Evolutionary conservation across 2,888 invertebrate genomes (phyloP), one percentile per base, ranked within the genome.

Genomic region (Mythimna vitellina): DNA sequence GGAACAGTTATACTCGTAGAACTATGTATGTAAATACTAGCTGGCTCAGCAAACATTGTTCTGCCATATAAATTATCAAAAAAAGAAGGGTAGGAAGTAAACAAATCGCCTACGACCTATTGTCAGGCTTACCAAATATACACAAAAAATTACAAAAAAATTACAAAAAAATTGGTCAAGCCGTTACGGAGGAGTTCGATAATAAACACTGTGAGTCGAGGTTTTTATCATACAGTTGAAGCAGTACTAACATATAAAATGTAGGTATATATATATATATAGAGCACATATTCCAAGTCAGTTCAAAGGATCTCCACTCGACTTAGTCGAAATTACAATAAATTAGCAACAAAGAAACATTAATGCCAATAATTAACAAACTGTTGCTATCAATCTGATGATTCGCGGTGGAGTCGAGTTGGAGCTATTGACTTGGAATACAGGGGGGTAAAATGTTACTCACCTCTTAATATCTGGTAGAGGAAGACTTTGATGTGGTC

Each of bases 401-500:
- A 51, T 51, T 51, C 49, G 49, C 8, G 7, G 9, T 8, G 9
- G n/a, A n/a, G 3, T 51, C n/a, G n/a, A 51, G 9, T 51, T 51
- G 8, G 6, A 51, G 20, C 20, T 20, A n/a, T n/a, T 51, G n/a
- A 51, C 49, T n/a, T 51, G 0, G n/a, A n/a, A 51, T 51, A 51
- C 5, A 51, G 3, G 3, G 3, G 8, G 8, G n/a, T 51, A 51
- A 68, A 64, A 49, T 35, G 2, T 10, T 32, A 96, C 97, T 97
- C 92, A 98, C 99, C 99, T 97, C 99, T 97, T 91, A 99, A 97
- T 96, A 99, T 99, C 97, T 99, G 99, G 96, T 99, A 99, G 91
- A 99, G 98, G 97, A 99, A 99, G 96, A 99, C 99, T 98, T 99
- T 99, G 96, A 99, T 99, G 97, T 99, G 99, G 97, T 99, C 99